phyloP scores from a whole-genome alignment of 1,140 invertebrate species.

The Neuroterus valhalla region DNA sequence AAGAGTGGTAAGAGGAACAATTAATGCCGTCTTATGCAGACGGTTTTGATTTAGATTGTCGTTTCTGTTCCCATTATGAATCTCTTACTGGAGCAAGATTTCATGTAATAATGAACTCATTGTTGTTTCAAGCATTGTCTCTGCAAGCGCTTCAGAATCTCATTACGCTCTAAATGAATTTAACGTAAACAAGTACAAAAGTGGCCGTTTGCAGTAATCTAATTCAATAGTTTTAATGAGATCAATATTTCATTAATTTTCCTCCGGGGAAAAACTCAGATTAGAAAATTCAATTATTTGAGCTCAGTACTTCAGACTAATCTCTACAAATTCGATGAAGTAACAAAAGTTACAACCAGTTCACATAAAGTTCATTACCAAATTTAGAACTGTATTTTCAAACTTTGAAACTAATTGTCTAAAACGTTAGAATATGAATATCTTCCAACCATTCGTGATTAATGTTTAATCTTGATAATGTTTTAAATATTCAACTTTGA shows the following conservation, averaged over 20 bases:
- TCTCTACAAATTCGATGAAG: too few relatives aligned
- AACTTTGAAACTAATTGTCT: too few relatives aligned
- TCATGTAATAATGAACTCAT: conserved; percentile 26
- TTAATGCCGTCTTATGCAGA: conserved; percentile 5
- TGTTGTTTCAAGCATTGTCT: conserved; percentile 11
- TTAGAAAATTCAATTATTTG: too few relatives aligned
- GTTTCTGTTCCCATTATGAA: conserved; percentile 18
- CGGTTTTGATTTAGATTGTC: conserved; percentile 10
- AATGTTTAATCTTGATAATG: too few relatives aligned
- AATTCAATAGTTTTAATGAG: not conserved
- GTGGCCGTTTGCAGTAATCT: conserved; percentile 4
- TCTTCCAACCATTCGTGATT: too few relatives aligned
- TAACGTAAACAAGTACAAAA: not conserved
- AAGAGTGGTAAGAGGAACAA: not conserved
- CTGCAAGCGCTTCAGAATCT: conserved; percentile 4
- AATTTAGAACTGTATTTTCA: too few relatives aligned
- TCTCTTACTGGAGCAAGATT: conserved; percentile 17
- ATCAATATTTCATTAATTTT: not conserved
- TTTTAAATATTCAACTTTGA: too few relatives aligned
- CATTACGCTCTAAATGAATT: conserved; percentile 10
- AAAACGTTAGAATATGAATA: too few relatives aligned
- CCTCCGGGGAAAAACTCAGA: too few relatives aligned
- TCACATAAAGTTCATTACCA: too few relatives aligned
- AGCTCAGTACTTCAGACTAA: too few relatives aligned
- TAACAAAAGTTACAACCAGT: too few relatives aligned